Base-by-base conservation (phyloP, 92 coral and sea anemone species). In the Chrysogorgia sp. region DNA sequence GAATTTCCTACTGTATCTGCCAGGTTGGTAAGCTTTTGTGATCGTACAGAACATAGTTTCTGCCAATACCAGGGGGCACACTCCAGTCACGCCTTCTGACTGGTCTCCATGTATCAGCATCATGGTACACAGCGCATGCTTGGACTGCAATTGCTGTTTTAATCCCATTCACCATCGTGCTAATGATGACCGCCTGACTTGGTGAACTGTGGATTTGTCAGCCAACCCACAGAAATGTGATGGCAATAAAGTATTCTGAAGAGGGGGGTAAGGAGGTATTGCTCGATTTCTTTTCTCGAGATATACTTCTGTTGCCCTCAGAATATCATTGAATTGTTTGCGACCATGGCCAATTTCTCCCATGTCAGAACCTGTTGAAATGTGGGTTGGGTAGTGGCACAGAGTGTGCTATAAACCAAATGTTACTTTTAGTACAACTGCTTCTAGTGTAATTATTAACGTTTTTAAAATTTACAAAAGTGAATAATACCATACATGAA, bases 201-300 rank as follows among this genome's bases (percentile, higher is more conserved):
- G 58, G 35, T 68, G 75, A n/a, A n/a, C n/a, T n/a, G n/a, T n/a
- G n/a, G n/a, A 64, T 35, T 64, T 64, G 21, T 64, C 71, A 13
- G 71, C 71, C 1, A 35, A n/a, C 9, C 12, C 71, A 35, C 47
- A 64, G 22, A 33, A 64, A 64, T 64, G 71, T 0, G 70, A 48
- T 0, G 47, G 70, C 48, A 63, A 2, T 63, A 31, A 15, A 10
- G 70, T 63, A 34, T 63, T 63, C 41, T 31, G 45, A 32, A 63
- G 70, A n/a, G n/a, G 6, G 70, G 70, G 2, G 70, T 63, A 3
- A 32, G 26, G 26, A 63, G 48, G 26, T 31, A 63, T 20, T 63
- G 14, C 48, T 63, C 24, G 7, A 63, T 15, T 34, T 63, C 14
- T 19, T 63, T 31, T 12, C 70, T 28, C 41, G 37, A 20, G 26